phyloP scores from a whole-genome alignment of 2,797 vertebrate genomes.

The Hafferia zeledoni region DNA sequence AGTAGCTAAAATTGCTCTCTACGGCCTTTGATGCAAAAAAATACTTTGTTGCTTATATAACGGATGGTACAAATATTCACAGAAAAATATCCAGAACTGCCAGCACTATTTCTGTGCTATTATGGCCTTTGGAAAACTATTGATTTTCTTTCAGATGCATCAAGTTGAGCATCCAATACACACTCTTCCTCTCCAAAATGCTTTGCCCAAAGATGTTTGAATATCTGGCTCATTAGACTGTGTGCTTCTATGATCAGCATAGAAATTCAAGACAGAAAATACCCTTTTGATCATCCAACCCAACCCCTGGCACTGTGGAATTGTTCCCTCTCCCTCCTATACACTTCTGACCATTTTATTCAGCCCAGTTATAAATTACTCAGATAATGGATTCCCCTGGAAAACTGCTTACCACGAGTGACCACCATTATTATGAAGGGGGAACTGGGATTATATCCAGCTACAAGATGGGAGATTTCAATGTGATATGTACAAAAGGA shows the following conservation, averaged over 20 bases:
- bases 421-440: constrained; percentile 8
- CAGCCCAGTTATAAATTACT: neutral
- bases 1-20: constrained; percentile 48
- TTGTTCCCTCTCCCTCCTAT: neutral
- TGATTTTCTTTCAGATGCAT: constrained; percentile 46
- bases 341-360: neutral
- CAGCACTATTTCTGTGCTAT: constrained; percentile 64
- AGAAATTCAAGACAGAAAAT: constrained; percentile 21
- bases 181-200: constrained; percentile 40
- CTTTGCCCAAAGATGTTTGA: constrained; percentile 51
- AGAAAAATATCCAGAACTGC: constrained; percentile 47
- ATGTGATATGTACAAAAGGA: neutral
- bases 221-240: constrained; percentile 54
- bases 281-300: neutral
- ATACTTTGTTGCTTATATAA: constrained; percentile 52
- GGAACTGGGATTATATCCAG: constrained; percentile 23
- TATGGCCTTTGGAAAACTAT: constrained; percentile 60
- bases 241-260: constrained; percentile 33
- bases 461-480: constrained; percentile 19
- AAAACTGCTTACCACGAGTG: neutral
- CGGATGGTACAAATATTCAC: constrained; percentile 21
- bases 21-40: constrained; percentile 55
- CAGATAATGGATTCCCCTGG: neutral
- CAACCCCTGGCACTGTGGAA: neutral
- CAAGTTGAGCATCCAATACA: constrained; percentile 10